phyloP scores from a whole-genome alignment of 2,888 invertebrate genomes.

The Oligia strigilis region DNA sequence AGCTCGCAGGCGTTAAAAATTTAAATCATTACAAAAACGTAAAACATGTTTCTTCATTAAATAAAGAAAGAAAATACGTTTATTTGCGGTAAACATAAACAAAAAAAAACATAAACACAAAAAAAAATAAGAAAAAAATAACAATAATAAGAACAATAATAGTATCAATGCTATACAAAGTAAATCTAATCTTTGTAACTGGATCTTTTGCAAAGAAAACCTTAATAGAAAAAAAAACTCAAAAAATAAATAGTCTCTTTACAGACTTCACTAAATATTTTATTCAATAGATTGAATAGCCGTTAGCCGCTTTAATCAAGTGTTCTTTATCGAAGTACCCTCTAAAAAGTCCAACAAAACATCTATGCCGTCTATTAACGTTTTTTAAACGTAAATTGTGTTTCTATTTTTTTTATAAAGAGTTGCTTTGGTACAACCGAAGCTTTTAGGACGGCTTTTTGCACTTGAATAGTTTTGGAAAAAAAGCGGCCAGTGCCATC shows the following conservation, averaged over 20 bases:
- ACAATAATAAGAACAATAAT: no score
- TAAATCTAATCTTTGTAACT: background rate
- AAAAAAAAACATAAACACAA: no score
- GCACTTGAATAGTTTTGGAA: constrained; percentile 21
- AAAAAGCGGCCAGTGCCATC: background rate
- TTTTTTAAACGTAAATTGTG: constrained; percentile 35
- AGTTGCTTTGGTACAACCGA: constrained; percentile 1
- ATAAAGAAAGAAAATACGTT: no score
- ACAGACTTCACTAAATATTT: constrained; percentile 28
- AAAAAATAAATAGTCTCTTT: constrained; percentile 21
- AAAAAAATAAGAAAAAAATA: no score
- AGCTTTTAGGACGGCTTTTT: constrained; percentile 41
- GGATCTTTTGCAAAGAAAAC: no score
- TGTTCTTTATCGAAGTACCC: constrained; percentile 18
- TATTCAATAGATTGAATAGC: constrained; percentile 35
- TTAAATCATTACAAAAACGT: background rate
- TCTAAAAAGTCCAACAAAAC: constrained; percentile 19
- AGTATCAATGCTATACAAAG: background rate
- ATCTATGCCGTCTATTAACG: constrained; percentile 9
- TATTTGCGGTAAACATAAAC: no score
- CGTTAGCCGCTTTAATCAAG: constrained; percentile 46
- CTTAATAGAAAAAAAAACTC: no score
- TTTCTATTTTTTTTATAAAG: constrained; percentile 13
- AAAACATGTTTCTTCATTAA: background rate
- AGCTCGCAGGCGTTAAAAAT: background rate